Percentiles rank a stretch among this genome's conserved stretches.
Evolutionary conservation across 2,888 invertebrate species (phyloP).

Genomic region (Xanthia togata): DNA sequence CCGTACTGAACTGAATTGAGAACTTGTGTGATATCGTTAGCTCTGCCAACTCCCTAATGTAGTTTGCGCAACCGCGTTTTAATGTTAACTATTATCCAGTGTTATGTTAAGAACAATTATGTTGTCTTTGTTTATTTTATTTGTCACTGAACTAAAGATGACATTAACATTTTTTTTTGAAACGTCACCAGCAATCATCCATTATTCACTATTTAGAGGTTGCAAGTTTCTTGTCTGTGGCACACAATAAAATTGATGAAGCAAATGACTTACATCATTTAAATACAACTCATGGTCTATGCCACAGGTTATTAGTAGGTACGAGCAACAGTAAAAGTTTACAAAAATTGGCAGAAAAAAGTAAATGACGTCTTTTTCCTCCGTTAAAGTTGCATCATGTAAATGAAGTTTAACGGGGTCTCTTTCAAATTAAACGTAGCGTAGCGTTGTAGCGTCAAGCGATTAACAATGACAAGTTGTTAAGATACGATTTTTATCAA

Average conservation of each 20-base stretch:
- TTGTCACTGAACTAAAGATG: background rate
- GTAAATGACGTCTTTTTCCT: no score
- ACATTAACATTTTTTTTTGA: background rate
- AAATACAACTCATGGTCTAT: no score
- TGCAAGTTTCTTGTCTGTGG: background rate
- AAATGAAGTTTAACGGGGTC: no score
- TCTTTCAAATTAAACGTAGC: no score
- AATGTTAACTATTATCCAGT: constrained; percentile 52
- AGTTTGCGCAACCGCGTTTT: constrained; percentile 62
- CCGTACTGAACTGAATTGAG: constrained; percentile 78
- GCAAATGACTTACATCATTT: background rate
- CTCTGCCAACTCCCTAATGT: constrained; percentile 68
- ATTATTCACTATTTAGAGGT: background rate
- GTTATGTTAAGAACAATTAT: constrained; percentile 25
- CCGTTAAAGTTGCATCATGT: no score
- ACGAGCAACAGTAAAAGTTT: no score
- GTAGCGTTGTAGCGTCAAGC: no score
- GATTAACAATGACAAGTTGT: background rate
- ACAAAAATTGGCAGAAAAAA: no score
- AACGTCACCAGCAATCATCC: background rate
- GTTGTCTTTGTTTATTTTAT: constrained; percentile 11
- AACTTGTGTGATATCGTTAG: constrained; percentile 79
- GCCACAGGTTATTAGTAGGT: no score
- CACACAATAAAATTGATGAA: background rate
- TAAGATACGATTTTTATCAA: background rate